phyloP scores from a whole-genome alignment of 2,888 invertebrate genomes.

The Drosophila paucipuncta region DNA sequence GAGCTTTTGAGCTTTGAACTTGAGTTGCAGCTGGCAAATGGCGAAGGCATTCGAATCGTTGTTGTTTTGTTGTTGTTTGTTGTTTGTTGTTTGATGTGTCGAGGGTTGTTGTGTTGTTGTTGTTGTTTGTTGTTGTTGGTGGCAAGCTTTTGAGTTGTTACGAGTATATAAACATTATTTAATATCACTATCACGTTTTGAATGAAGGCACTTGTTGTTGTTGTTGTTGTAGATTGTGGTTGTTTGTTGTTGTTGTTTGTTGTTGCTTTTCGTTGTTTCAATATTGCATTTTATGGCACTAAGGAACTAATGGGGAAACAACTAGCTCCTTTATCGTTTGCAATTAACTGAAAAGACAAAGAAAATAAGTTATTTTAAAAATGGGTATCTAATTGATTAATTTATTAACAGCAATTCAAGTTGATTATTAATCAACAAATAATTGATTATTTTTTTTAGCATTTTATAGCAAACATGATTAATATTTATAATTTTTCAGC shows the following conservation, averaged over 20 bases:
- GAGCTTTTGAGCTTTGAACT: constrained; percentile 36
- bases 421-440: not conserved
- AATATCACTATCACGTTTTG: constrained; percentile 74
- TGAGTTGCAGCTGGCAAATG: constrained; percentile 38
- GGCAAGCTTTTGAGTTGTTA: constrained; percentile 59
- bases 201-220: constrained; percentile 64
- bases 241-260: constrained; percentile 28
- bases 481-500: not conserved
- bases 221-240: constrained; percentile 23
- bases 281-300: constrained; percentile 79
- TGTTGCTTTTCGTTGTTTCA: constrained; percentile 55
- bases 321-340: constrained; percentile 59
- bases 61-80: constrained; percentile 23
- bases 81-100: constrained; percentile 1
- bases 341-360: constrained; percentile 61
- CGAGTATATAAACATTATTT: constrained; percentile 79
- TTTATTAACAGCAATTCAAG: not conserved
- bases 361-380: constrained; percentile 22
- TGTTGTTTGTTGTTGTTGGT: constrained; percentile 36
- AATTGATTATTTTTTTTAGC: not conserved
- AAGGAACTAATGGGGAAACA: constrained; percentile 67
- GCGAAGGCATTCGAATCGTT: constrained; percentile 38
- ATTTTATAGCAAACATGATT: not conserved
- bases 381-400: not conserved
- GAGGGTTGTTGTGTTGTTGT: constrained; percentile 32